phyloP scores from a whole-genome alignment of 2,888 invertebrate genomes.

The Hanleya hanleyi region DNA sequence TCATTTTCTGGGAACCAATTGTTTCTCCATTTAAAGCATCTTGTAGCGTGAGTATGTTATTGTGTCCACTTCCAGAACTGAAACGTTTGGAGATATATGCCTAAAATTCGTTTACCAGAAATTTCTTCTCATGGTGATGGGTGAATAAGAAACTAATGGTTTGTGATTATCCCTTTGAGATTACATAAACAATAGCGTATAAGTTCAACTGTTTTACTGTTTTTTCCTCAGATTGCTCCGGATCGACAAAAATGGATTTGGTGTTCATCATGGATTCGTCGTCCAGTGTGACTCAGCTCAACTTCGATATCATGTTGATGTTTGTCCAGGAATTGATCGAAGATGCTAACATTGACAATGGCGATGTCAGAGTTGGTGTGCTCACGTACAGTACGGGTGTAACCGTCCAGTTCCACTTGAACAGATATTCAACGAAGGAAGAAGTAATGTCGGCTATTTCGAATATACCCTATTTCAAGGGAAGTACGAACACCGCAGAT shows the following conservation, averaged over 20 bases:
- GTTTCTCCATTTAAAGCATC: too few relatives aligned
- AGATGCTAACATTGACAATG: not conserved
- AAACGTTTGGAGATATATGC: too few relatives aligned
- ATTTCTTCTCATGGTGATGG: too few relatives aligned
- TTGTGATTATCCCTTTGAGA: too few relatives aligned
- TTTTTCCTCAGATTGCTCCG: too few relatives aligned
- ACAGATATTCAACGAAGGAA: conserved; percentile 23
- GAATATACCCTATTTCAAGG: conserved; percentile 49
- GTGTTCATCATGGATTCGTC: conserved; percentile 42
- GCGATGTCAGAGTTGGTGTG: conserved; percentile 2
- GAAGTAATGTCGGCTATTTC: conserved; percentile 34
- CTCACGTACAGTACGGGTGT: conserved; percentile 25
- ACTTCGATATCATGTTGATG: conserved; percentile 35
- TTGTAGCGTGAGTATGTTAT: too few relatives aligned
- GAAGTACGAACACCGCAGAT: conserved; percentile 60
- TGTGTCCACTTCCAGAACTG: too few relatives aligned
- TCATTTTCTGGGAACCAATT: too few relatives aligned
- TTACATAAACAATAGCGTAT: too few relatives aligned
- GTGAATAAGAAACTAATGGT: too few relatives aligned
- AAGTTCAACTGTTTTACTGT: too few relatives aligned
- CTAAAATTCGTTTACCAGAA: too few relatives aligned
- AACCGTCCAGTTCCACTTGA: conserved; percentile 34
- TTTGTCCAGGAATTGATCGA: conserved; percentile 31
- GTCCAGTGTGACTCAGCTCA: conserved; percentile 32
- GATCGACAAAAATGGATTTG: conserved; percentile 31